These are phyloP conservation scores for Lasioglossum pauxillum DNA, from an alignment of 2,888 invertebrate genomes.

Conservation along the genomic window DNA sequence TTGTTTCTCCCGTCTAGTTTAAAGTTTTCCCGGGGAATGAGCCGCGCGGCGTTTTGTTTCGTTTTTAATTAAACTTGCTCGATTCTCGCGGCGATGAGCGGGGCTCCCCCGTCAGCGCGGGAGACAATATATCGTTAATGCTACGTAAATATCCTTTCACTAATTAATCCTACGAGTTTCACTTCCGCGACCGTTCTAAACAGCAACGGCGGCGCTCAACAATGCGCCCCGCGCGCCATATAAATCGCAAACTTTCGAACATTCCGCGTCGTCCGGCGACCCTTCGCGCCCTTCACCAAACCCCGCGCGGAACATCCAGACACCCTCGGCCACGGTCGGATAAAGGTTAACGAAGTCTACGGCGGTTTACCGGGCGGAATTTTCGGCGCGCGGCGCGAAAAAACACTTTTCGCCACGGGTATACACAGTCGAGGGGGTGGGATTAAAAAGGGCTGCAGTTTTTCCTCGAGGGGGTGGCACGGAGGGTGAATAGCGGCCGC, in stretches of 20 bases:
- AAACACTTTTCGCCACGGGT: constrained; percentile 56
- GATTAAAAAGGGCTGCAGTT: constrained; percentile 63
- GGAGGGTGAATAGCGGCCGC: neutral
- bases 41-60: neutral
- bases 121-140: constrained; percentile 49
- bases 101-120: neutral
- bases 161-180: constrained; percentile 57
- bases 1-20: neutral
- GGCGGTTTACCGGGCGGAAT: constrained; percentile 54
- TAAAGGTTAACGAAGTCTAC: constrained; percentile 61
- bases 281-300: neutral
- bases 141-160: constrained; percentile 47
- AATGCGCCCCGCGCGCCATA: constrained; percentile 47
- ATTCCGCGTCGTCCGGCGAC: constrained; percentile 39
- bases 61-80: constrained; percentile 32
- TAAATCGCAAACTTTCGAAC: constrained; percentile 59
- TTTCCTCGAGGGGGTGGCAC: constrained; percentile 36
- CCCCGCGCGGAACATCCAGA: constrained; percentile 1
- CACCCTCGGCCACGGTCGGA: constrained; percentile 15
- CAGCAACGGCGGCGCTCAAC: constrained; percentile 32
- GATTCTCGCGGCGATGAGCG: neutral
- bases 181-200: constrained; percentile 33
- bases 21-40: neutral
- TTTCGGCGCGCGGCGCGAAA: constrained; percentile 54
- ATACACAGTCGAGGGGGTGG: constrained; percentile 34